Conservation (phyloP, 2,888 invertebrate genomes). For the Auanema freiburgensis region DNA sequence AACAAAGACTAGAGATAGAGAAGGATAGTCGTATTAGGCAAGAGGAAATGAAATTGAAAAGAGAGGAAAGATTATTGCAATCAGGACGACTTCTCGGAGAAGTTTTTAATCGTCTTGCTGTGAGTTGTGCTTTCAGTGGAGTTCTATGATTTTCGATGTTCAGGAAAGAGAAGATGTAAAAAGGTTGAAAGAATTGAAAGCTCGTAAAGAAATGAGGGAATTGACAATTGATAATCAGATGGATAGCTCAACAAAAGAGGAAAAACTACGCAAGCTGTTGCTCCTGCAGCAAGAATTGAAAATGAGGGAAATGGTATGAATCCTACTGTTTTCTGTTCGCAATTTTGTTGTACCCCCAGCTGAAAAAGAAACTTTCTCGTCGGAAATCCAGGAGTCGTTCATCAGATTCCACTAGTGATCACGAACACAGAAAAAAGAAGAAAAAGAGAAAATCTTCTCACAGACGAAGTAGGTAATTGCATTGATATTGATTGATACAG, state of each 20-base stretch:
- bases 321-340: too few species aligned
- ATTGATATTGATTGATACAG: too few species aligned
- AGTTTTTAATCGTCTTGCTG: constrained; percentile 40
- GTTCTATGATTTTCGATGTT: not conserved
- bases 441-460: too few species aligned
- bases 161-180: constrained; percentile 25
- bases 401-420: too few species aligned
- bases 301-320: constrained; percentile 35
- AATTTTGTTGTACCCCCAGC: too few species aligned
- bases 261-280: constrained; percentile 33
- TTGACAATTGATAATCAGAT: constrained; percentile 11
- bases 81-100: constrained; percentile 39
- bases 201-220: constrained; percentile 18
- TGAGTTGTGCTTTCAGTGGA: not conserved
- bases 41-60: constrained; percentile 28
- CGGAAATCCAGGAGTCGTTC: too few species aligned
- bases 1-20: constrained; percentile 1
- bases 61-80: constrained; percentile 26
- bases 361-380: too few species aligned
- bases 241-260: constrained; percentile 20
- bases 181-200: constrained; percentile 31
- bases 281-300: constrained; percentile 36
- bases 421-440: too few species aligned
- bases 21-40: not conserved
- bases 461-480: too few species aligned